Evolutionary conservation across 2,888 invertebrate species (phyloP).

Genomic region (Rotaria magnacalcarata): DNA sequence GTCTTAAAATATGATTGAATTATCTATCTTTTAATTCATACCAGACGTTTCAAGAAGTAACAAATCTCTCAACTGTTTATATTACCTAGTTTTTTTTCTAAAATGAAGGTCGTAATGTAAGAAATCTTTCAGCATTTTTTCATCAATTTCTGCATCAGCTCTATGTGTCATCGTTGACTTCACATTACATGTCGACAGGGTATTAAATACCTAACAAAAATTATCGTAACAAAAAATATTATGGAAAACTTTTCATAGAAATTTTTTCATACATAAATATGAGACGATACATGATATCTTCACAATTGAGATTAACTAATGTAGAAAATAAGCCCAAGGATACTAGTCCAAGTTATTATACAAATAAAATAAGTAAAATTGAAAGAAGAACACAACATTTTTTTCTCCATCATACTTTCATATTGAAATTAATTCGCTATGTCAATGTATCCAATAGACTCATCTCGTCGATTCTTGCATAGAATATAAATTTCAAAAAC

Average conservation of each 20-base stretch:
- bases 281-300: constrained; percentile 88
- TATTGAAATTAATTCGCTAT: constrained; percentile 70
- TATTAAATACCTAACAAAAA: constrained; percentile 71
- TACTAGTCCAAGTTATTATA: constrained; percentile 36
- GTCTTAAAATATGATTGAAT: no score
- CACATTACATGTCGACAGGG: constrained; percentile 76
- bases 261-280: constrained; percentile 66
- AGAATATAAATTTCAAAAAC: constrained; percentile 74
- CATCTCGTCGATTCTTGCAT: constrained; percentile 75
- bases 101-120: constrained; percentile 63
- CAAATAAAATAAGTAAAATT: neutral
- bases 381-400: neutral
- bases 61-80: neutral
- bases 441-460: constrained; percentile 74
- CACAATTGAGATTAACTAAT: constrained; percentile 82
- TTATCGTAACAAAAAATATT: neutral
- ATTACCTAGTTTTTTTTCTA: constrained; percentile 4
- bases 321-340: constrained; percentile 65
- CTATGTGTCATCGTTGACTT: constrained; percentile 69
- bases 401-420: constrained; percentile 71
- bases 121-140: constrained; percentile 71
- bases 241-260: no score
- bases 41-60: no score
- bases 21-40: no score
- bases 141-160: constrained; percentile 65